Evolutionary conservation across 2,888 invertebrate species (phyloP), one percentile per base, ranked within the genome.

Genomic region (Xestoiulus laeticollis): DNA sequence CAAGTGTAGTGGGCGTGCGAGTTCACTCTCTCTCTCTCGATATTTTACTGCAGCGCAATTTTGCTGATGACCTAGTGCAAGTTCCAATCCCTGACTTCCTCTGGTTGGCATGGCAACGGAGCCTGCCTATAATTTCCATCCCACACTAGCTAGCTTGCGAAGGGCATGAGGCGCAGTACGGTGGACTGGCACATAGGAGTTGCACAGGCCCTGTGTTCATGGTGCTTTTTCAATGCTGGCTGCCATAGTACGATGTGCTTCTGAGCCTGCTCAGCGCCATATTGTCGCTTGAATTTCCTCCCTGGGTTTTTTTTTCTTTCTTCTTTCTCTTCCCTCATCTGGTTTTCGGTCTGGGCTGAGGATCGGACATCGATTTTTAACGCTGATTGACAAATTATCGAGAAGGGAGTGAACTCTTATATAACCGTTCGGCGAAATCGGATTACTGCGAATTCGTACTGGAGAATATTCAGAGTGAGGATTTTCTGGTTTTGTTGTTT

Each of bases 41-140:
- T 59, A 59, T 59, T 59, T 59, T 59, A 59, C 59, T 59, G 59
- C 59, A 59, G 59, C n/a, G 59, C 59, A 59, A 59, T 59, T 59
- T 59, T 59, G 59, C n/a, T 59, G 59, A 59, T 59, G 59, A 59
- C 59, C 59, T 59, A 59, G 59, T 59, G 59, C 59, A 59, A 59
- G 59, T 59, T 59, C 59, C 59, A 59, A 59, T 59, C 59, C 59
- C 59, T 59, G 59, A 59, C 59, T 59, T 59, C 59, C 59, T 59
- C 59, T 59, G 16, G 59, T 59, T 59, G 59, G 59, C 59, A 19
- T 59, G 59, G 59, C 59, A n/a, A 59, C 59, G 59, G 59, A 59
- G 59, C 59, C 59, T 59, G 59, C 59, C 59, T 59, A 5, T 6
- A 59, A 59, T 59, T n/a, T 59, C 59, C 59, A 59, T 59, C 59